Evolutionary conservation across 2,888 invertebrate genomes (phyloP).

Genomic region (Mythimna ferrago): DNA sequence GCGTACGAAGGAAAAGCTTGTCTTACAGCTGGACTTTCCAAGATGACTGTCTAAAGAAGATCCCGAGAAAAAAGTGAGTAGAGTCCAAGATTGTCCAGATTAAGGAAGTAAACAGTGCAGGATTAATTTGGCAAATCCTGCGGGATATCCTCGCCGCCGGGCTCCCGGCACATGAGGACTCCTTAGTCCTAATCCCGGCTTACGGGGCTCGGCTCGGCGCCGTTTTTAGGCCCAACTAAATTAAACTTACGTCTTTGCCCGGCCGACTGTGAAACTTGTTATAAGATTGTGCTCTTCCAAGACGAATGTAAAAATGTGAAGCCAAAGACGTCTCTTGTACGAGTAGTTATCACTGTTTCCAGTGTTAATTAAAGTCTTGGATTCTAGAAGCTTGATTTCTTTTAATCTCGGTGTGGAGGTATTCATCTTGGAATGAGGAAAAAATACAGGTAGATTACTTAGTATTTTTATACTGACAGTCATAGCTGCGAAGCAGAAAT

Average conservation of each 20-base stretch:
- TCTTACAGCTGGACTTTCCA: not conserved
- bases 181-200: conserved; percentile 57
- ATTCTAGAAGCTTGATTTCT: not conserved
- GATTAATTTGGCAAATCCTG: conserved; percentile 55
- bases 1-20: not conserved
- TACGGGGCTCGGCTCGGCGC: conserved; percentile 36
- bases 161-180: conserved; percentile 42
- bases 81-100: conserved; percentile 49
- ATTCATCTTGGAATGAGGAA: conserved; percentile 8
- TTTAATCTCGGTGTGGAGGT: conserved; percentile 2
- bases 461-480: not conserved
- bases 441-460: conserved; percentile 2
- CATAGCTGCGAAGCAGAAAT: not conserved
- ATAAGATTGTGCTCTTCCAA: conserved; percentile 15
- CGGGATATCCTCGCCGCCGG: conserved; percentile 30
- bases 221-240: conserved; percentile 58
- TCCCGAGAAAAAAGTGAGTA: conserved; percentile 29
- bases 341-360: not conserved
- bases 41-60: conserved; percentile 10
- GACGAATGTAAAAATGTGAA: conserved; percentile 11
- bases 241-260: conserved; percentile 55
- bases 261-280: conserved; percentile 25
- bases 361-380: conserved; percentile 8
- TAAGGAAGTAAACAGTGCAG: conserved; percentile 57
- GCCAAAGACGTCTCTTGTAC: not conserved